These are phyloP conservation scores for Anorthoa munda DNA, from an alignment of 2,888 invertebrate genomes.

Conservation along the genomic window DNA sequence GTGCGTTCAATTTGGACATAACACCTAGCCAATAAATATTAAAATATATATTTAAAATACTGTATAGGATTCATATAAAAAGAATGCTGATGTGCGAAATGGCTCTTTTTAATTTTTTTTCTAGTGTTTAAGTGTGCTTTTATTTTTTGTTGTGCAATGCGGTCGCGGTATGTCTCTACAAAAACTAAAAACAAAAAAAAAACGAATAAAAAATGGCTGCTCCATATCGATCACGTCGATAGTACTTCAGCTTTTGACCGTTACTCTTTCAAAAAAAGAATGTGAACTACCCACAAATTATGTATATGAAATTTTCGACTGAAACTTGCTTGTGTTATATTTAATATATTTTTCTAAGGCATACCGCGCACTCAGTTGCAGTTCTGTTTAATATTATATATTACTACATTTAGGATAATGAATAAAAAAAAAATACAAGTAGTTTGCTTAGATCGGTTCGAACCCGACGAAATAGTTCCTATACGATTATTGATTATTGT, in stretches of 20 bases:
- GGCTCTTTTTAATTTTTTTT: conserved; percentile 76
- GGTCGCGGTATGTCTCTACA: conserved; percentile 61
- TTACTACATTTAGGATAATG: conserved; percentile 60
- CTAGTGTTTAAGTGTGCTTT: conserved; percentile 86
- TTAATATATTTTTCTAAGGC: conserved; percentile 42
- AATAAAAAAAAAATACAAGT: conserved; percentile 63
- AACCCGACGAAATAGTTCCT: conserved; percentile 81
- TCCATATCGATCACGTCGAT: conserved; percentile 55
- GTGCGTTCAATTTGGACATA: conserved; percentile 55
- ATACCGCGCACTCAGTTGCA: conserved; percentile 39
- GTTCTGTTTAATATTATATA: conserved; percentile 63
- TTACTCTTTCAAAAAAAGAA: conserved; percentile 3
- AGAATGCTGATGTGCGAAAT: conserved; percentile 75
- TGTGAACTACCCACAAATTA: neutral
- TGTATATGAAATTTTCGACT: conserved; percentile 30
- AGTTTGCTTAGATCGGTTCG: conserved; percentile 83
- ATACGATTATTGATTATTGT: conserved; percentile 68
- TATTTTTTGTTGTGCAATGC: conserved; percentile 69
- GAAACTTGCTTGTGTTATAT: conserved; percentile 35
- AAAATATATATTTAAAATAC: conserved; percentile 62
- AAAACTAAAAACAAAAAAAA: conserved; percentile 25
- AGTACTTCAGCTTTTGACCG: conserved; percentile 30
- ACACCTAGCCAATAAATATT: conserved; percentile 46
- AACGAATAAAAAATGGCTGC: conserved; percentile 45
- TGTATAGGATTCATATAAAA: conserved; percentile 65